These are phyloP conservation scores for Ectemnius cavifrons DNA, from an alignment of 2,888 invertebrate species.

Conservation along the genomic window DNA sequence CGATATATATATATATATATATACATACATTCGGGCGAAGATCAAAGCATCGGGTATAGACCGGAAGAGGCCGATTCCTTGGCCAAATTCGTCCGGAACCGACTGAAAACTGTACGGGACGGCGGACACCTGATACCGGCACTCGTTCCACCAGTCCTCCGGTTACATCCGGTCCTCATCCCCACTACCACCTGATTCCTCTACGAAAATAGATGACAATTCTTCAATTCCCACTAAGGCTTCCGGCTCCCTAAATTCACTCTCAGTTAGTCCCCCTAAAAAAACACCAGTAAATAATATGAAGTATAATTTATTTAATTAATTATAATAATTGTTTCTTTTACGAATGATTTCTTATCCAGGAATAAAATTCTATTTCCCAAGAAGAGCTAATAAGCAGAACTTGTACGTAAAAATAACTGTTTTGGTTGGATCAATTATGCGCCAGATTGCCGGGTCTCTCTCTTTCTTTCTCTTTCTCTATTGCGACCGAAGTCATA, in stretches of 20 bases:
- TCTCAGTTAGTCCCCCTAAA: too few species aligned
- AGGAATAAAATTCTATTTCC: too few species aligned
- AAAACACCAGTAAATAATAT: too few species aligned
- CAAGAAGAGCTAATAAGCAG: too few species aligned
- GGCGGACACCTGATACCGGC: slow-evolving; percentile 18
- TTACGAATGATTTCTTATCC: too few species aligned
- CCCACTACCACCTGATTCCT: not conserved
- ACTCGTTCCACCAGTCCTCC: slow-evolving; percentile 5
- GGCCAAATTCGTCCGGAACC: slow-evolving; percentile 10
- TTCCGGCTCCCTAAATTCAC: too few species aligned
- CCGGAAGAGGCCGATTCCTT: slow-evolving; percentile 20
- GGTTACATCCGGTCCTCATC: slow-evolving; percentile 25
- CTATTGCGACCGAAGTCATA: slow-evolving; percentile 20
- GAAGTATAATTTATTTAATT: too few species aligned
- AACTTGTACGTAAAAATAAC: not conserved
- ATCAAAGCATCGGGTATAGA: not conserved
- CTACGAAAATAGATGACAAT: too few species aligned
- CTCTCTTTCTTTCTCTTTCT: slow-evolving; percentile 18
- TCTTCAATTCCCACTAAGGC: too few species aligned
- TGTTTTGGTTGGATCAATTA: slow-evolving; percentile 37
- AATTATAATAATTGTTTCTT: too few species aligned
- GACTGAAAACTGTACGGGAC: not conserved
- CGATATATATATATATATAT: not conserved
- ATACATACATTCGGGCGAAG: not conserved
- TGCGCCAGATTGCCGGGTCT: not conserved